Evolutionary conservation across 2,797 vertebrate genomes (phyloP), one percentile per base, ranked within the genome.

Genomic region (Girardinus metallicus): DNA sequence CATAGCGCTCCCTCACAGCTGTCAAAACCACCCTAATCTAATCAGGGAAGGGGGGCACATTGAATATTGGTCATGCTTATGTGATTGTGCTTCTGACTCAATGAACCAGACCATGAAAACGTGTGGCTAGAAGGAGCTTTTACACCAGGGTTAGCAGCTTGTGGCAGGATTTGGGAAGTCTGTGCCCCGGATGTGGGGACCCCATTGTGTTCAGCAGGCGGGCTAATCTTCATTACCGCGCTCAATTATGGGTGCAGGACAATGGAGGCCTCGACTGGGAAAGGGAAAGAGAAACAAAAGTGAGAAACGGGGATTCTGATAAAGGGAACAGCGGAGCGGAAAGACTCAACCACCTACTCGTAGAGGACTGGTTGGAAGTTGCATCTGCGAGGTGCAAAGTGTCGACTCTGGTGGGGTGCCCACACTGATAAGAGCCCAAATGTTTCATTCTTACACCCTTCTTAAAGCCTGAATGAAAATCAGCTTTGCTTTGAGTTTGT

Each of bases 191-290:
- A 91, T 93, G 91, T 55, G 73, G 88, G 89, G 87, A 90, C 92
- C 93, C 90, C 91, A 92, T 94, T 94, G 93, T 94, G 93, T 91
- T 91, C 76, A 88, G 91, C 91, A 66, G 92, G 86, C 91, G 91
- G 91, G 90, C 93, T 95, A 95, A 95, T 95, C 94, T 95, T 94
- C 93, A 94, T 94, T 93, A 93, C 90, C 83, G 80, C 90, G 91
- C 90, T 94, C 94, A 94, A 93, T 93, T 92, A 87, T 43, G 80
- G 87, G 85, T 44, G 89, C 84, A 70, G 87, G 87, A 91, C 93
- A 94, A 92, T 89, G 87, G 85, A 8, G 83, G 90, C 89, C 88
- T 93, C 85, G 88, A 91, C 91, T 92, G 91, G 84, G 90, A 92
- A 91, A 86, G 89, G 91, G 90, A 88, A 8, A 12, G 83, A 49